Percentiles rank a stretch among this genome's conserved stretches.
Evolutionary conservation across 2,113 vertebrate genomes (phyloP).

Genomic region (Semnornis frantzii): DNA sequence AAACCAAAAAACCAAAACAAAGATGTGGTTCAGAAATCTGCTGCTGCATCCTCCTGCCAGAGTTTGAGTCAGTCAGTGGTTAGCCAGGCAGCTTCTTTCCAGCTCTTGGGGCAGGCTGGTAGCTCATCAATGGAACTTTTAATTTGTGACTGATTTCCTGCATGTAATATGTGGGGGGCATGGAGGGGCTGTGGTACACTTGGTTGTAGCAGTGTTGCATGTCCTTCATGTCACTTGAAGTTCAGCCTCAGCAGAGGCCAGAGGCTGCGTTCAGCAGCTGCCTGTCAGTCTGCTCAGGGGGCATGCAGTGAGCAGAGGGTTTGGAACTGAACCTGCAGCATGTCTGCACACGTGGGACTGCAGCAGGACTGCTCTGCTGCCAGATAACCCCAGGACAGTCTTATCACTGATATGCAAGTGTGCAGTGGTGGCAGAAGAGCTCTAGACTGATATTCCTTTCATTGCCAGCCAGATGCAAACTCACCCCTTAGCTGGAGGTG

Average conservation of each 20-base stretch:
- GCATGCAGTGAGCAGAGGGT: not conserved
- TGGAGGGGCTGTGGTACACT: not conserved
- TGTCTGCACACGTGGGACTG: not conserved
- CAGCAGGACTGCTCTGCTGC: not conserved
- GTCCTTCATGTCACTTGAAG: not conserved
- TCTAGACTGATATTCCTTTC: not conserved
- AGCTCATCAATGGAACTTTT: slow-evolving; percentile 24
- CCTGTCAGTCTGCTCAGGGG: not conserved
- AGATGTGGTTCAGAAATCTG: not conserved
- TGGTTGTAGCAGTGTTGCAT: not conserved
- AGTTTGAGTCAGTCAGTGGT: not conserved
- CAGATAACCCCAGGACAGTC: not conserved
- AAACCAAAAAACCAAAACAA: not conserved
- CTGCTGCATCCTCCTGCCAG: not conserved
- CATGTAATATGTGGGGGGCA: fast-evolving
- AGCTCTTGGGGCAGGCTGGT: not conserved
- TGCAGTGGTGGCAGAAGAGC: not conserved
- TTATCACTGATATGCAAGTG: not conserved
- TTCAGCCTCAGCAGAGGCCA: not conserved
- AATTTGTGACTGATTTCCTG: not conserved
- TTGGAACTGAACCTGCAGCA: slow-evolving; percentile 10
- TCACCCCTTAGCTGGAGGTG: not conserved
- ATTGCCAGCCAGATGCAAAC: not conserved
- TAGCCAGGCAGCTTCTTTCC: not conserved
- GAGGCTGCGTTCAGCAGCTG: not conserved